Evolutionary conservation across 2,888 invertebrate species (phyloP).

Genomic region (Coremacera marginata): DNA sequence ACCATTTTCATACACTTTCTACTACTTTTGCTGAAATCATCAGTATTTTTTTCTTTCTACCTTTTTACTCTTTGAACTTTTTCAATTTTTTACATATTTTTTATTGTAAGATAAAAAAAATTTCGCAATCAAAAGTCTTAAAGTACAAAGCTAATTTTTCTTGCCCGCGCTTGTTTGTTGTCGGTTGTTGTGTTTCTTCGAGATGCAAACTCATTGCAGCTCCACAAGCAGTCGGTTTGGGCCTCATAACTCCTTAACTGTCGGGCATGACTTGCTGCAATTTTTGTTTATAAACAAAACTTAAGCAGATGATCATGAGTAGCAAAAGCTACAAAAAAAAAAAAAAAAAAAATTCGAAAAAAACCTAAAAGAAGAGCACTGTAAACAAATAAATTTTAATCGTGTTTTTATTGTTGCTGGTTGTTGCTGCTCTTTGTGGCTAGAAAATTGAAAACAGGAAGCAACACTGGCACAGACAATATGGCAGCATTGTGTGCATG

Average conservation of each 20-base stretch:
- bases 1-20: constrained; percentile 18
- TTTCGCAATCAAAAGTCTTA: constrained; percentile 6
- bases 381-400: constrained; percentile 30
- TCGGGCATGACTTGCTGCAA: too few species aligned
- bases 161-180: too few species aligned
- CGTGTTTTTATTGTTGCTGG: constrained; percentile 13
- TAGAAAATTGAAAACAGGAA: neutral
- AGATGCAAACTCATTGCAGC: neutral
- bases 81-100: neutral
- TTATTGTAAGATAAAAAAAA: neutral
- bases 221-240: neutral
- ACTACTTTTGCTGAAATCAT: constrained; percentile 6
- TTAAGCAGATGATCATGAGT: neutral
- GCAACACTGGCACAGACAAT: neutral
- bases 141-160: too few species aligned
- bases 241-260: neutral
- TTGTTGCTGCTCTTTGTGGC: neutral
- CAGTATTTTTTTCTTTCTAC: neutral
- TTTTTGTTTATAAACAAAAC: neutral
- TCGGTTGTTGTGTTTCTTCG: too few species aligned
- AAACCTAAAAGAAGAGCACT: neutral
- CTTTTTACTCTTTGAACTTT: neutral
- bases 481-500: neutral
- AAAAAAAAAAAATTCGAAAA: neutral
- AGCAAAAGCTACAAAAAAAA: neutral